These are phyloP conservation scores for Bufotes viridis DNA, from an alignment of 2,797 vertebrate genomes.

Conservation along the genomic window DNA sequence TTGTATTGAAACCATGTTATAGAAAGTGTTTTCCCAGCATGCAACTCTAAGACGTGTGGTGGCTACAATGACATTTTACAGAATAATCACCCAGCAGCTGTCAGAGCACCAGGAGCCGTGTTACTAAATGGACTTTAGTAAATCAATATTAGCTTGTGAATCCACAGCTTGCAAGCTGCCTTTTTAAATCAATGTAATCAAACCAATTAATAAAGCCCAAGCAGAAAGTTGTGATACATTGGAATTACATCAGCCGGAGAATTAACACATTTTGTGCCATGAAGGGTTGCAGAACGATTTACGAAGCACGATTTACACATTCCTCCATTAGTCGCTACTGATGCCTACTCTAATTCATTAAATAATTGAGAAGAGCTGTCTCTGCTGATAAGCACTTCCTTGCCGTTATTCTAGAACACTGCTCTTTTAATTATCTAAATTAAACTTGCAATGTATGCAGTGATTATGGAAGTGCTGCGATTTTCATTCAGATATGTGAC, in stretches of 20 bases:
- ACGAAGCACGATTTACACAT: slow-evolving; percentile 35
- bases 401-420: neutral
- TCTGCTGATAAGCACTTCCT: slow-evolving; percentile 37
- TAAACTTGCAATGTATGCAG: neutral
- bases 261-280: slow-evolving; percentile 57
- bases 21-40: slow-evolving; percentile 45
- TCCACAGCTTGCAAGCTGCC: slow-evolving; percentile 63
- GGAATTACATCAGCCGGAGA: slow-evolving; percentile 68
- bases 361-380: slow-evolving; percentile 44
- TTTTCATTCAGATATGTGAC: neutral
- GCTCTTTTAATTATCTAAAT: slow-evolving; percentile 43
- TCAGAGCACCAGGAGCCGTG: slow-evolving; percentile 39
- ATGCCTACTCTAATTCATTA: slow-evolving; percentile 33
- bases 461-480: neutral
- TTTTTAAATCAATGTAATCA: slow-evolving; percentile 87
- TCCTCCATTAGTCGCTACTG: slow-evolving; percentile 32
- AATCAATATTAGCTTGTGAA: slow-evolving; percentile 56
- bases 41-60: slow-evolving; percentile 34
- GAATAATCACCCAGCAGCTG: slow-evolving; percentile 52
- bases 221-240: slow-evolving; percentile 78
- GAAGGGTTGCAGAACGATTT: slow-evolving; percentile 24
- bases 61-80: slow-evolving; percentile 47
- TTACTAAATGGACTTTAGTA: slow-evolving; percentile 55
- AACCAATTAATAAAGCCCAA: slow-evolving; percentile 83
- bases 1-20: slow-evolving; percentile 28